These are phyloP conservation scores for Leontopithecus rosalia DNA, from an alignment of 2,797 vertebrate species.

Conservation along the genomic window DNA sequence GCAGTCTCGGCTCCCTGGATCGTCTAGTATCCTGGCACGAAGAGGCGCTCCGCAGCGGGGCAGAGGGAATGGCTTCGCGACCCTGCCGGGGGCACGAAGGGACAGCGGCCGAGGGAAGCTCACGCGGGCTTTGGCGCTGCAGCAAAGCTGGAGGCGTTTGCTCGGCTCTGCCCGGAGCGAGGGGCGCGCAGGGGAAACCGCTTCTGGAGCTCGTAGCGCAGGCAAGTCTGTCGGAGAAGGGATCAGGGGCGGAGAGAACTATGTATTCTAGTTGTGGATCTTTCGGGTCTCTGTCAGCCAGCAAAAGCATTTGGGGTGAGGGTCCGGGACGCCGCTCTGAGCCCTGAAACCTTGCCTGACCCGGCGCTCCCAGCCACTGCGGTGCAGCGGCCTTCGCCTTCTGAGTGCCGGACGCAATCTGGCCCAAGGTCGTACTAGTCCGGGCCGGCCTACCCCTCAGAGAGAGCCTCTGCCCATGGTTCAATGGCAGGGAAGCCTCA, in stretches of 20 bases:
- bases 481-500: neutral
- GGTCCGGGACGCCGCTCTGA: neutral
- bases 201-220: neutral
- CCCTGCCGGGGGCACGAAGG: neutral
- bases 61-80: neutral
- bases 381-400: neutral
- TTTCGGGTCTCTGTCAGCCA: neutral
- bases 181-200: neutral
- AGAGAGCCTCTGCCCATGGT: neutral
- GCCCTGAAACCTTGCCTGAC: neutral
- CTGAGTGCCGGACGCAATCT: neutral
- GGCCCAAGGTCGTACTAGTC: neutral
- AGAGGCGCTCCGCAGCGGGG: neutral
- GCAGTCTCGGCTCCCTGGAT: neutral
- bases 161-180: neutral
- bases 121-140: neutral
- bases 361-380: neutral
- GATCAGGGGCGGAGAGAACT: neutral
- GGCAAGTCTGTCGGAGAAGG: slow-evolving; percentile 37
- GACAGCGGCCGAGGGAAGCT: neutral
- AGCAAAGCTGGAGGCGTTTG: neutral
- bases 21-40: neutral
- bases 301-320: neutral
- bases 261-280: neutral
- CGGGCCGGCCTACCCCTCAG: neutral